Conservation (phyloP, 1,140 invertebrate species). For the Drosophila quadrilineata region DNA sequence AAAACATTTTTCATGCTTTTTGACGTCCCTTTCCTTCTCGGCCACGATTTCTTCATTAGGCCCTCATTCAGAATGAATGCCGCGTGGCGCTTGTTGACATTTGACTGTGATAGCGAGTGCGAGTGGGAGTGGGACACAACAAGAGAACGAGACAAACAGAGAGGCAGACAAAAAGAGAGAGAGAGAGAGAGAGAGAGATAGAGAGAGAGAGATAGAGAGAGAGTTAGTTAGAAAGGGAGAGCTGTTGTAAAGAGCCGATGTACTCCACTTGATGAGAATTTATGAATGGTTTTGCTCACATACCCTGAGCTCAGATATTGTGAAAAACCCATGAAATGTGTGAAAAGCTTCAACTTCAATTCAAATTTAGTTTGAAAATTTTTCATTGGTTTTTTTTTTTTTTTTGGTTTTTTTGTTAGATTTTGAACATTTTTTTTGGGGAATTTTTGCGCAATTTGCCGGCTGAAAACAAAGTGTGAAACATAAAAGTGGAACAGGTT, state of each 20-base stretch:
- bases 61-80: constrained; percentile 59
- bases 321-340: constrained; percentile 58
- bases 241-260: not conserved
- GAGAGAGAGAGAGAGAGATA: not conserved
- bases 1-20: constrained; percentile 18
- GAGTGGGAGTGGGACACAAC: constrained; percentile 9
- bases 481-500: constrained; percentile 46
- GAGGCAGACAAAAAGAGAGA: not conserved
- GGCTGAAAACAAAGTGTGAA: constrained; percentile 59
- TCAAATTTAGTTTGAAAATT: too few relatives aligned
- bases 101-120: constrained; percentile 53
- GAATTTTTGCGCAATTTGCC: constrained; percentile 48
- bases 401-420: constrained; percentile 1
- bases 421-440: not conserved
- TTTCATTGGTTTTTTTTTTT: constrained; percentile 38
- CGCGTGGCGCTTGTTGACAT: constrained; percentile 76
- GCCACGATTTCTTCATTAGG: constrained; percentile 64
- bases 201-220: not conserved
- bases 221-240: not conserved
- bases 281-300: constrained; percentile 47
- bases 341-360: constrained; percentile 52
- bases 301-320: constrained; percentile 33
- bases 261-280: constrained; percentile 63
- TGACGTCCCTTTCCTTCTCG: constrained; percentile 62
- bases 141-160: not conserved